phyloP scores from a whole-genome alignment of 2,797 vertebrate genomes.

The Apogon talboti region DNA sequence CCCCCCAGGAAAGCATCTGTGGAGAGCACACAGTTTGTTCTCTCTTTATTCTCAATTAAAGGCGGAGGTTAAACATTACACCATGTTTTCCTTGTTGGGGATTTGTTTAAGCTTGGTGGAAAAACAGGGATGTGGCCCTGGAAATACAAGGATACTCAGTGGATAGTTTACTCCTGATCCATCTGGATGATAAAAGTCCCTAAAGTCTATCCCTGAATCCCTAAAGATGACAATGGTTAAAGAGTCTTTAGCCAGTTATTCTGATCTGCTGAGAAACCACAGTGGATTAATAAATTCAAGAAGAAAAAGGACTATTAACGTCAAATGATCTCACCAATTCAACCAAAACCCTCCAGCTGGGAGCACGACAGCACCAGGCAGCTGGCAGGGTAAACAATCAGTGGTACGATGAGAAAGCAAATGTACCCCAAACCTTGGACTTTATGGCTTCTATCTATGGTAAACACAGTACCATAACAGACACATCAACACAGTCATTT shows the following conservation, averaged over 20 bases:
- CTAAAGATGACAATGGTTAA: constrained; percentile 8
- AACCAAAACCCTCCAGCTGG: constrained; percentile 19
- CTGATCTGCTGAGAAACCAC: constrained; percentile 15
- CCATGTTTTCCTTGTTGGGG: constrained; percentile 29
- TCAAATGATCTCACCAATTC: constrained; percentile 6
- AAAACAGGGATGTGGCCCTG: not conserved
- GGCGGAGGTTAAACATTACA: constrained; percentile 32
- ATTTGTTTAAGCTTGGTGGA: constrained; percentile 28
- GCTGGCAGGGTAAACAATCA: constrained; percentile 3
- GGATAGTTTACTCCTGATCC: constrained; percentile 29
- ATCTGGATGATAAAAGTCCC: constrained; percentile 9
- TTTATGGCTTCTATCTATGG: constrained; percentile 3
- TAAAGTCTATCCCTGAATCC: not conserved
- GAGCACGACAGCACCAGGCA: constrained; percentile 6
- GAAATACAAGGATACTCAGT: constrained; percentile 33
- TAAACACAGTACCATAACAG: constrained; percentile 22
- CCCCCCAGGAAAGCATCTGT: constrained; percentile 21
- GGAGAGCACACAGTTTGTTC: constrained; percentile 16
- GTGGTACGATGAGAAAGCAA: constrained; percentile 15
- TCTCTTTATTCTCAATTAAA: constrained; percentile 24
- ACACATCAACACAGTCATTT: not conserved
- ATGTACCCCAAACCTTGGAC: constrained; percentile 12
- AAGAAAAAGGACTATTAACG: constrained; percentile 37
- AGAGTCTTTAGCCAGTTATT: constrained; percentile 26
- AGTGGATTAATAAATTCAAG: constrained; percentile 13